These are phyloP conservation scores for Protobothrops flavoviridis DNA, from an alignment of 2,113 vertebrate species.

Conservation along the genomic window DNA sequence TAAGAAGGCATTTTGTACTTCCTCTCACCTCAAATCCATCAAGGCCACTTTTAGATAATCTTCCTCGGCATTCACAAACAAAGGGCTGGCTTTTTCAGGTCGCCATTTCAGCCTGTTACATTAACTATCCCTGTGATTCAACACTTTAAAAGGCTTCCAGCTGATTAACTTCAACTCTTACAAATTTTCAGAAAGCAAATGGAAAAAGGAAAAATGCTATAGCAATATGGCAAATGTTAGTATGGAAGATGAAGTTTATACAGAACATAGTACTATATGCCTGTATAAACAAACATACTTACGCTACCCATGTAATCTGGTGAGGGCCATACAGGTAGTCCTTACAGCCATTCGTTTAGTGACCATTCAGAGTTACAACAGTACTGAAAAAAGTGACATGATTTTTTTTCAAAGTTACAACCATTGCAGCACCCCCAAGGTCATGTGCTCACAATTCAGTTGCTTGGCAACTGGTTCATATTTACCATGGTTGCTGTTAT, in stretches of 20 bases:
- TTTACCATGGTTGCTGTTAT: background rate
- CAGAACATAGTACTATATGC: background rate
- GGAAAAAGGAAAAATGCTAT: background rate
- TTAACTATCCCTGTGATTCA: background rate
- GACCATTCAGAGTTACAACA: background rate
- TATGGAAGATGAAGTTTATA: background rate
- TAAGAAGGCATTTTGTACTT: background rate
- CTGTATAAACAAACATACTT: background rate
- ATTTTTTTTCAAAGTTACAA: background rate
- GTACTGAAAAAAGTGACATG: background rate
- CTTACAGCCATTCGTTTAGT: background rate
- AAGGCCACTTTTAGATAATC: slow-evolving; percentile 42
- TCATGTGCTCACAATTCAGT: background rate
- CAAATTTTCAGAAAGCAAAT: slow-evolving; percentile 3
- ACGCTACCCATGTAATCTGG: background rate
- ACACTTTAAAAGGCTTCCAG: slow-evolving; percentile 17
- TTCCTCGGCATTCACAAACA: slow-evolving; percentile 5
- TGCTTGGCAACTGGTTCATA: background rate
- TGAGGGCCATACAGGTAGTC: background rate
- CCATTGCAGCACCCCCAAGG: no score
- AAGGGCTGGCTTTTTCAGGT: slow-evolving; percentile 36
- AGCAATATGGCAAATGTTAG: background rate
- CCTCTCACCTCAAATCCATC: slow-evolving; percentile 1
- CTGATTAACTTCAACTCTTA: slow-evolving; percentile 27
- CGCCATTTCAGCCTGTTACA: background rate